A percentile compares a stretch with the other conserved stretches of the same genome.
Evolutionary conservation across 2,113 vertebrate genomes (phyloP).

Genomic region (Lepidothrix coronata): DNA sequence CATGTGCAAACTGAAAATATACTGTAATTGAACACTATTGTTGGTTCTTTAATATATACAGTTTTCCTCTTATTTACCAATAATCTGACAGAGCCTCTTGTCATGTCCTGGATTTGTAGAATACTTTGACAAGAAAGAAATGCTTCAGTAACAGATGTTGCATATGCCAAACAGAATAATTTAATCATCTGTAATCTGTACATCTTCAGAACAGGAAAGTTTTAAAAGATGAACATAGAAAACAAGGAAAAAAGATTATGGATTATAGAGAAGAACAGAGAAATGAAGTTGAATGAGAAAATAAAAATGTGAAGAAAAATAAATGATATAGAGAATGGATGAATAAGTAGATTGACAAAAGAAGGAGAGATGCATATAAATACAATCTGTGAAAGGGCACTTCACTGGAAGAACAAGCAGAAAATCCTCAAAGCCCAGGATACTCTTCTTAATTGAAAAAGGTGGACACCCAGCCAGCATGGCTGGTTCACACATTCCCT

Average conservation of each 20-base stretch:
- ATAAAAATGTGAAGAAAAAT: background rate
- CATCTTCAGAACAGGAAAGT: background rate
- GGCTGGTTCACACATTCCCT: background rate
- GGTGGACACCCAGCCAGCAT: background rate
- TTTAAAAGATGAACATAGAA: background rate
- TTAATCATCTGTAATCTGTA: background rate
- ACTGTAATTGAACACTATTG: background rate
- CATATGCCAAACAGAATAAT: background rate
- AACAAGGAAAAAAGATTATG: background rate
- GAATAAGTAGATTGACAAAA: background rate
- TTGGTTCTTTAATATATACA: background rate
- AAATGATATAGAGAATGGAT: background rate
- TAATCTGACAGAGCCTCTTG: background rate
- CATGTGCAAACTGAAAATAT: background rate
- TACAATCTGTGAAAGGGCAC: background rate
- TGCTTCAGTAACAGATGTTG: background rate
- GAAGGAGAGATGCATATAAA: background rate
- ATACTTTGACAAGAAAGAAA: background rate
- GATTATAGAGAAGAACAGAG: background rate
- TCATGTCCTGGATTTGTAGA: background rate
- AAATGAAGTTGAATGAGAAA: background rate
- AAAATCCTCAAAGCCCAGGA: background rate
- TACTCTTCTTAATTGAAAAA: background rate
- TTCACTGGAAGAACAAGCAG: background rate
- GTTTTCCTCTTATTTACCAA: background rate